phyloP scores from a whole-genome alignment of 2,888 invertebrate genomes.

The Catotricha subobsoleta region DNA sequence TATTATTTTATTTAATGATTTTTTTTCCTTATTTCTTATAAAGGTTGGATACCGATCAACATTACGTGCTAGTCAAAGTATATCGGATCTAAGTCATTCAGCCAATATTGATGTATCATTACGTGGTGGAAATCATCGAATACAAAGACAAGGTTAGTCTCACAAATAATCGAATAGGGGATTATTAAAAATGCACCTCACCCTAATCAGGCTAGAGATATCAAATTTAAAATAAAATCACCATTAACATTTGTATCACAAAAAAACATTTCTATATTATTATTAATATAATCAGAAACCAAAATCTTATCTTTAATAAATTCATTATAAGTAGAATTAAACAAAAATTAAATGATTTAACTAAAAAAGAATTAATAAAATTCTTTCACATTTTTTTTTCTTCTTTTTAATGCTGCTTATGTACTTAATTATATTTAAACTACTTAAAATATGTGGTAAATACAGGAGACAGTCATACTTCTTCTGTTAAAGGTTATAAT shows the following conservation, averaged over 20 bases:
- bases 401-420: constrained; percentile 13
- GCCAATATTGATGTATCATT: constrained; percentile 25
- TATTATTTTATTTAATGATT: neutral
- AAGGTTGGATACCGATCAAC: constrained; percentile 63
- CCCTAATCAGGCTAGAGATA: neutral
- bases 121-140: constrained; percentile 25
- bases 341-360: neutral
- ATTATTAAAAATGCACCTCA: constrained; percentile 1
- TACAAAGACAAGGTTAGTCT: constrained; percentile 35
- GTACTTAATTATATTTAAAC: constrained; percentile 16
- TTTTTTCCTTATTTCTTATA: neutral
- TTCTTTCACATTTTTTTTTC: constrained; percentile 7
- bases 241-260: too few relatives aligned
- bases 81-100: constrained; percentile 63
- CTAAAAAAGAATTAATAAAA: too few relatives aligned
- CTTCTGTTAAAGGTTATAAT: neutral
- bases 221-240: neutral
- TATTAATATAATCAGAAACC: too few relatives aligned
- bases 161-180: too few relatives aligned
- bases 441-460: too few relatives aligned
- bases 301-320: neutral
- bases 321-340: neutral
- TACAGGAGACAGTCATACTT: too few relatives aligned
- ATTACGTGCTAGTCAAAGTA: constrained; percentile 70
- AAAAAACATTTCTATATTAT: too few relatives aligned